A percentile compares a stretch with the other conserved stretches of the same genome.
phyloP scores from a whole-genome alignment of 92 coral and sea anemone species.

The Hydrozoanthus gracilis region DNA sequence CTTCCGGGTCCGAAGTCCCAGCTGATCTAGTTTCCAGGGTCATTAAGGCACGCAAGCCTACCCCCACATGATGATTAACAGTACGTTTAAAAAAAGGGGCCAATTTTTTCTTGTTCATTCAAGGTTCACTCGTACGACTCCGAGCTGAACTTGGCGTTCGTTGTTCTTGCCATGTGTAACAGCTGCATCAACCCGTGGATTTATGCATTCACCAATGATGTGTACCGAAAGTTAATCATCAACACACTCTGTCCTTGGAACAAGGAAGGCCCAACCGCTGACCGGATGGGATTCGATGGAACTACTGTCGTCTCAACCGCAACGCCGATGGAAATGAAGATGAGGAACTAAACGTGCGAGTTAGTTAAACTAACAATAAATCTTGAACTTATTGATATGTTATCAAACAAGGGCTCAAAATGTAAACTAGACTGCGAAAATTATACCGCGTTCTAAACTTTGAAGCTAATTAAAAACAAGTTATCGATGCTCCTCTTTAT shows the following conservation, averaged over 20 bases:
- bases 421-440: too few relatives aligned
- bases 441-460: too few relatives aligned
- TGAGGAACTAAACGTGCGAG: not conserved
- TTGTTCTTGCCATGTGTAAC: constrained; percentile 33
- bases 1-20: too few relatives aligned
- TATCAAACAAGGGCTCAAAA: too few relatives aligned
- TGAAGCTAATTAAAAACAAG: too few relatives aligned
- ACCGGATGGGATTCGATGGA: constrained; percentile 9
- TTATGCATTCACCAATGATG: constrained; percentile 24
- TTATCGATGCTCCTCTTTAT: too few relatives aligned
- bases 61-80: too few relatives aligned
- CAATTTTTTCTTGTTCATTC: not conserved
- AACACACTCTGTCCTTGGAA: constrained; percentile 28
- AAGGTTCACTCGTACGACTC: constrained; percentile 25
- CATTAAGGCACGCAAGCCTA: too few relatives aligned
- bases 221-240: constrained; percentile 22
- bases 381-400: too few relatives aligned
- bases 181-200: constrained; percentile 36
- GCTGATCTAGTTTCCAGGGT: too few relatives aligned
- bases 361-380: too few relatives aligned
- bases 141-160: constrained; percentile 22
- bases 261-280: constrained; percentile 23
- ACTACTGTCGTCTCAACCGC: constrained; percentile 24
- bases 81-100: not conserved
- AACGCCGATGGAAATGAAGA: constrained; percentile 14